Conservation (phyloP, 2,888 invertebrate species). For the Augochlorella aurata region DNA sequence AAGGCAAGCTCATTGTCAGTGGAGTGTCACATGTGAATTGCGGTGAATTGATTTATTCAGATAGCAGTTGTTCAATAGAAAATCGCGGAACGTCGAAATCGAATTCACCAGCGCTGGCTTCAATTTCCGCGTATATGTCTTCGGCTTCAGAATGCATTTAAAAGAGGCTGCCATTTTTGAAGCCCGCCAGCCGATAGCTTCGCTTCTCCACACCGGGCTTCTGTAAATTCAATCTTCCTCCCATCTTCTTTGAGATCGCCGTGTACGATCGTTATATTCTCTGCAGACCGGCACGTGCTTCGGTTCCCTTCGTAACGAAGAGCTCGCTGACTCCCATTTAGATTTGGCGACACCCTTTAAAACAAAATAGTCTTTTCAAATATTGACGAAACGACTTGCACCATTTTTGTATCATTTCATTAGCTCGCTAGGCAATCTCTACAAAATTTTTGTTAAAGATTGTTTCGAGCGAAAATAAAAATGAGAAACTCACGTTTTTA, state of each 20-base stretch:
- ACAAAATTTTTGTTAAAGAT: no score
- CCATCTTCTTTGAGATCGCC: background rate
- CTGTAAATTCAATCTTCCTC: background rate
- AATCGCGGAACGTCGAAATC: constrained; percentile 49
- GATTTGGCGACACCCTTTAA: no score
- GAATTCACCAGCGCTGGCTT: constrained; percentile 41
- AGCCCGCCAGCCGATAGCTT: background rate
- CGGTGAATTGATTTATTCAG: constrained; percentile 57
- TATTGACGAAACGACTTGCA: no score
- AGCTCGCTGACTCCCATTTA: no score
- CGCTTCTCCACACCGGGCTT: background rate
- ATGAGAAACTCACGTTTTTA: no score
- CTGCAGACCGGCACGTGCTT: background rate
- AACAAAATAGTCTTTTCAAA: no score
- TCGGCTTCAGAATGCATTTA: constrained; percentile 33
- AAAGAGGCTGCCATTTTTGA: constrained; percentile 25
- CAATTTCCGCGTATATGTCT: constrained; percentile 48
- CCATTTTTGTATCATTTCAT: no score
- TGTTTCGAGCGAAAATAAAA: no score
- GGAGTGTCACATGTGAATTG: constrained; percentile 58
- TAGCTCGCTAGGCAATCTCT: no score
- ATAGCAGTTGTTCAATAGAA: constrained; percentile 47
- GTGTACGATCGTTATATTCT: background rate
- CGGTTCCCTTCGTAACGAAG: background rate
- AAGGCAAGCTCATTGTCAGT: constrained; percentile 52